phyloP scores from a whole-genome alignment of 1,140 invertebrate species.

The Diabrotica undecimpunctata region DNA sequence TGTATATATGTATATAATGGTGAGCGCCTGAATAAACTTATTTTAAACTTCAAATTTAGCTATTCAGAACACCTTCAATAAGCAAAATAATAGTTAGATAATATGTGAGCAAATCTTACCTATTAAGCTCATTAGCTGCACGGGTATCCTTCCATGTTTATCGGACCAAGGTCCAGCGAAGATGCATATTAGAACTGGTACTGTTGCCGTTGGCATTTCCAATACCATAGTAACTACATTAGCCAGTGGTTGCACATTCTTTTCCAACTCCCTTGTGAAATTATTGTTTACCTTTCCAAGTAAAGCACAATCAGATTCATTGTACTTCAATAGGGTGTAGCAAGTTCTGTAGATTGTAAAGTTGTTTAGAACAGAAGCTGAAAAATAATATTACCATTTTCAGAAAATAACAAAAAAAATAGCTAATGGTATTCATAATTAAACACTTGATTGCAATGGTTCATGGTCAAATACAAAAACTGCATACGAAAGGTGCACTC shows the following conservation, averaged over 20 bases:
- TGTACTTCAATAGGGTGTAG: not conserved
- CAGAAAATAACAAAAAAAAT: too few relatives aligned
- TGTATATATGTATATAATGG: too few relatives aligned
- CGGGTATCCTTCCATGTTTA: constrained; percentile 65
- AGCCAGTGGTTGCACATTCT: constrained; percentile 58
- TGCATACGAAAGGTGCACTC: too few relatives aligned
- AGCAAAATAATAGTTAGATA: too few relatives aligned
- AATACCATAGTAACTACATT: constrained; percentile 56
- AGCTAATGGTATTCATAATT: too few relatives aligned
- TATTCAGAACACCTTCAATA: too few relatives aligned
- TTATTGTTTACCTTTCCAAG: not conserved
- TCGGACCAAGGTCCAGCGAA: constrained; percentile 74
- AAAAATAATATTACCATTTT: not conserved
- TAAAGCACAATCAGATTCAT: not conserved
- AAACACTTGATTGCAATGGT: too few relatives aligned
- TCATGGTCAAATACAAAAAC: too few relatives aligned
- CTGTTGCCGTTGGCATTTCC: constrained; percentile 57
- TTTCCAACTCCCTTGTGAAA: constrained; percentile 53
- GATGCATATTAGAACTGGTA: constrained; percentile 59
- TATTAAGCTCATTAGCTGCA: constrained; percentile 55
- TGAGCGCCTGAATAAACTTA: too few relatives aligned
- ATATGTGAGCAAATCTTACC: constrained; percentile 45
- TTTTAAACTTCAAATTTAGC: too few relatives aligned
- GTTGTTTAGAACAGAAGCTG: not conserved
- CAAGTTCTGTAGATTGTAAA: not conserved